Base-by-base conservation (phyloP, 2,113 vertebrate species). In the Hydropotes inermis region DNA sequence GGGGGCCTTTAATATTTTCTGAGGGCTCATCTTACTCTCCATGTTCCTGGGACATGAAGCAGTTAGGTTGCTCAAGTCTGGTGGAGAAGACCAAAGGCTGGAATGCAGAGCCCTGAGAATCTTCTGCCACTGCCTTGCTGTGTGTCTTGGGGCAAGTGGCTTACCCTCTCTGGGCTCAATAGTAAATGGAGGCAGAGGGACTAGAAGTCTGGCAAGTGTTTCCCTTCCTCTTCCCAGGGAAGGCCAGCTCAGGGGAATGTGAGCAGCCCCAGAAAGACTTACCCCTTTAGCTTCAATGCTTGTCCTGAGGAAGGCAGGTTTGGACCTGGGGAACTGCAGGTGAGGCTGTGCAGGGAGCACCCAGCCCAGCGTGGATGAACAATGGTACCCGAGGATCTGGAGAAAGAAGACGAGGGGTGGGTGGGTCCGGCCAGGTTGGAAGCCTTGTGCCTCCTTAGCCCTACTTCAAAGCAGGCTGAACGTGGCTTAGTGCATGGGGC, bases 401-500 rank as follows among this genome's bases (percentile, higher is more conserved):
- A 54, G 7, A 43, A 54, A 52, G 95, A 50, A 70, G 87, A 2
- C 1, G 1, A 27, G 21, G 7, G 1, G 47, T 6, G 2, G 6
- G 47, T 4, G 17, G 36, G 52, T 50, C 30, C 7, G 14, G 57
- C 57, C 60, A n/a, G 43, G 17, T 39, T 7, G 19, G 47, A 33
- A 82, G n/a, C 4, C 76, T 4, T 0, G 11, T 6, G 28, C 3
- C 14, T 36, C 87, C 8, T 61, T 10, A 4, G 17, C 36, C 30
- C 36, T 5, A 2, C 21, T 14, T 16, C 2, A 30, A 3, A 36
- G 13, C 1, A 3, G 50, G 57, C 83, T 50, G 76, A 52, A 1
- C 0, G 1, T 3, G 13, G 70, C 36, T n/a, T 25, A 5, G 30
- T 14, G 39, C 6, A 3, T 0, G 3, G n/a, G 52, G 19, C 79